A percentile compares a stretch with the other conserved stretches of the same genome.
These are phyloP conservation scores for Taeniopygia guttata DNA, from an alignment of 2,797 vertebrate genomes.

Conservation along the genomic window DNA sequence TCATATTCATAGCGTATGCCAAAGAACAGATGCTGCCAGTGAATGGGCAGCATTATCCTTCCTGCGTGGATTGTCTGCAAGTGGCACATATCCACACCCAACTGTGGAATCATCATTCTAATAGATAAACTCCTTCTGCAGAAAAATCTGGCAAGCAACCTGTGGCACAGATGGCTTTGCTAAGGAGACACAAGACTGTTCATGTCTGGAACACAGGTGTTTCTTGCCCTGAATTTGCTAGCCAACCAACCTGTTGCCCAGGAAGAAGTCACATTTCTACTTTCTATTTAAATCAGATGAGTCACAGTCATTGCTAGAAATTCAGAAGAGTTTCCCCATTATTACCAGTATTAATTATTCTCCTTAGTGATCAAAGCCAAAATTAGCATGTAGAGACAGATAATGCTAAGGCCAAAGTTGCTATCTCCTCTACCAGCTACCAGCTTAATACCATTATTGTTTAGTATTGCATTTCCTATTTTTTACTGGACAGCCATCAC, in stretches of 20 bases:
- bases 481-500: neutral
- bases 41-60: constrained; percentile 55
- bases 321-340: neutral
- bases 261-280: constrained; percentile 1
- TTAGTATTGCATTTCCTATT: rapidly evolving
- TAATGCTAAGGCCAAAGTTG: neutral
- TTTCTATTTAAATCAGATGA: neutral
- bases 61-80: constrained; percentile 47
- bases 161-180: constrained; percentile 47
- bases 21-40: constrained; percentile 56
- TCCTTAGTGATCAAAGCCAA: neutral
- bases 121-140: constrained; percentile 51
- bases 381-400: neutral
- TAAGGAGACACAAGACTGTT: neutral
- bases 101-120: constrained; percentile 34
- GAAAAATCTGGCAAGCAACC: constrained; percentile 53
- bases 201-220: constrained; percentile 44
- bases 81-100: constrained; percentile 24
- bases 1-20: neutral
- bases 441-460: neutral
- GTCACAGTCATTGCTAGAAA: neutral
- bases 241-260: constrained; percentile 34
- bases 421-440: neutral
- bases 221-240: neutral
- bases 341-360: neutral